Evolutionary conservation across 2,113 vertebrate species (phyloP).

Genomic region (Sylvilagus bachmani): DNA sequence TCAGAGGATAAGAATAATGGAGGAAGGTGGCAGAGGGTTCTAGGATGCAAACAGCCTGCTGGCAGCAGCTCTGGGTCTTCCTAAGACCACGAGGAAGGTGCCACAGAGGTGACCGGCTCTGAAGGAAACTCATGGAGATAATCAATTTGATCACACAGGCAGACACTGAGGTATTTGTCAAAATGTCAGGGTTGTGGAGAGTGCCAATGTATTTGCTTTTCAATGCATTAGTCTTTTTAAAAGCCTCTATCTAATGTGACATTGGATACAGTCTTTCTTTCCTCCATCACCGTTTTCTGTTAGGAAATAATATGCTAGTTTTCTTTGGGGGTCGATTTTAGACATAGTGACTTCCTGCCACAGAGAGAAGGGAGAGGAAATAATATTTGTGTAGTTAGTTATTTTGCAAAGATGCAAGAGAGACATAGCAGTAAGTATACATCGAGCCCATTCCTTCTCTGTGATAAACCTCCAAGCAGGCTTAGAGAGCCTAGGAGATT

Average conservation of each 20-base stretch:
- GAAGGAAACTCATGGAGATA: constrained; percentile 74
- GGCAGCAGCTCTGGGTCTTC: constrained; percentile 33
- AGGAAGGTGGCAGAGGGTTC: not conserved
- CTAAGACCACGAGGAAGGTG: constrained; percentile 31
- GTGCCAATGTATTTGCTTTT: constrained; percentile 73
- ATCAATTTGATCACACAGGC: constrained; percentile 73
- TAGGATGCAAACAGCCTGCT: not conserved
- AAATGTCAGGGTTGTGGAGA: constrained; percentile 76
- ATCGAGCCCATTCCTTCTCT: not conserved
- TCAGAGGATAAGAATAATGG: not conserved
- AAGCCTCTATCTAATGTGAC: constrained; percentile 58
- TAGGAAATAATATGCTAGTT: constrained; percentile 32
- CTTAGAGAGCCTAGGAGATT: not conserved
- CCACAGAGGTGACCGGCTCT: constrained; percentile 71
- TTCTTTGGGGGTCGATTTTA: constrained; percentile 8
- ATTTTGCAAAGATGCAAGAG: not conserved
- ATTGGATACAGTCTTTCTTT: not conserved
- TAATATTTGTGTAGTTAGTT: not conserved
- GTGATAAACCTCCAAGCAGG: not conserved
- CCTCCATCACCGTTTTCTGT: not conserved
- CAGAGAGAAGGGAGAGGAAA: not conserved
- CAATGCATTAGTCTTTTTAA: constrained; percentile 72
- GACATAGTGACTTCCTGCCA: not conserved
- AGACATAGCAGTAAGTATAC: not conserved
- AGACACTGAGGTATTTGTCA: constrained; percentile 77